Conservation (phyloP, 2,113 vertebrate species). For the Rhea americana region DNA sequence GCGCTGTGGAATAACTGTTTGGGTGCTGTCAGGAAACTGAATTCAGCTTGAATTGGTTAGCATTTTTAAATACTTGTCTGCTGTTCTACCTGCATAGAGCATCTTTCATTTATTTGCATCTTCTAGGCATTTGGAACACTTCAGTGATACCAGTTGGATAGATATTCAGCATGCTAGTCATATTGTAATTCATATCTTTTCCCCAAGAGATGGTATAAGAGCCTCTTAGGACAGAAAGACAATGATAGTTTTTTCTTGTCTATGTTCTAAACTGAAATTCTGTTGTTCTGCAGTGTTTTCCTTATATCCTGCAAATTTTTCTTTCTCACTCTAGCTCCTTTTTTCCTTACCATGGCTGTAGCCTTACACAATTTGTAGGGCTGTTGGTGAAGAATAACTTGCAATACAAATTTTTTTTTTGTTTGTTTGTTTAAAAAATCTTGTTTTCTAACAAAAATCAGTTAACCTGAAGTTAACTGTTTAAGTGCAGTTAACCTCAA, state of each 20-base stretch:
- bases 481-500: neutral
- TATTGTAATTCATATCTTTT: neutral
- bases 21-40: neutral
- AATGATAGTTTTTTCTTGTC: neutral
- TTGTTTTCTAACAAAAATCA: no score
- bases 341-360: neutral
- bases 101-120: neutral
- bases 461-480: no score
- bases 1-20: neutral
- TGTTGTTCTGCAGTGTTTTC: neutral
- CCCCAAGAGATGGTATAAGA: neutral
- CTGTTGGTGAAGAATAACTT: neutral
- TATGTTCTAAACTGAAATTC: fast-evolving
- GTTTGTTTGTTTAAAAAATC: no score
- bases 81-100: neutral
- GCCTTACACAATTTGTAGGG: neutral
- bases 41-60: neutral
- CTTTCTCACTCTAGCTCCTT: neutral
- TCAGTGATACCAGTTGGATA: fast-evolving
- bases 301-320: neutral
- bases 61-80: neutral
- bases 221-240: neutral
- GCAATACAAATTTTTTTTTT: neutral
- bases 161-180: neutral
- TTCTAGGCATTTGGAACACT: neutral